Percentiles rank a stretch among this genome's conserved stretches.
These are phyloP conservation scores for Microplitis demolitor DNA, from an alignment of 1,140 invertebrate genomes.

Conservation along the genomic window DNA sequence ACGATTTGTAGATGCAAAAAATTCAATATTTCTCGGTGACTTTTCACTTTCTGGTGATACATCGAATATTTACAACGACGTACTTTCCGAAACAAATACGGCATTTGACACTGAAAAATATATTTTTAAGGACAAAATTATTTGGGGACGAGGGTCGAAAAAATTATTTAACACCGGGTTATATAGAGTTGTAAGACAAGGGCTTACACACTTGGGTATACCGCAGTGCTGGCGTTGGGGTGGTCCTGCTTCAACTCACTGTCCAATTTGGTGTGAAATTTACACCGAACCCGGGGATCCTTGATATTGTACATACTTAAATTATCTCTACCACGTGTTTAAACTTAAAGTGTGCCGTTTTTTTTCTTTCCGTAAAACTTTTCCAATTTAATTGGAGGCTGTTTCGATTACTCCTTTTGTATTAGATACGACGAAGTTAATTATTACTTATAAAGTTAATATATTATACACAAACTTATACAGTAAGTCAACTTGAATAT, in stretches of 20 bases:
- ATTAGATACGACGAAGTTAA: not conserved
- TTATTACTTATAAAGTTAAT: no score
- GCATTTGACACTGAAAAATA: conserved; percentile 28
- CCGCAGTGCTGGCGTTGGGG: conserved; percentile 82
- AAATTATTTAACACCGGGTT: conserved; percentile 58
- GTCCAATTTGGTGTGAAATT: conserved; percentile 72
- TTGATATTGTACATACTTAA: conserved; percentile 21
- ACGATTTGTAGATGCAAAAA: conserved; percentile 29
- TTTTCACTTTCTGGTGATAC: conserved; percentile 28
- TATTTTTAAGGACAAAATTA: conserved; percentile 41
- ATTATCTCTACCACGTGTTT: conserved; percentile 6
- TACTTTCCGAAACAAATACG: conserved; percentile 26
- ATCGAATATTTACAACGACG: conserved; percentile 24
- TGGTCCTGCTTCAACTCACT: conserved; percentile 73
- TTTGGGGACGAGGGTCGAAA: conserved; percentile 33
- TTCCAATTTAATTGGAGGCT: not conserved
- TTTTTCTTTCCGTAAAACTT: not conserved
- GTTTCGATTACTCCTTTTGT: not conserved
- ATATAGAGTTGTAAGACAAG: conserved; percentile 69
- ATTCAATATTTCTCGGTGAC: conserved; percentile 35
- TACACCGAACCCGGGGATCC: conserved; percentile 33
- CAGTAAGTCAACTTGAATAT: no score
- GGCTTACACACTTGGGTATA: conserved; percentile 77
- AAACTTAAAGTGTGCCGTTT: conserved; percentile 5
- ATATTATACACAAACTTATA: no score